phyloP scores from a whole-genome alignment of 1,140 invertebrate species.

The Megalopta genalis region DNA sequence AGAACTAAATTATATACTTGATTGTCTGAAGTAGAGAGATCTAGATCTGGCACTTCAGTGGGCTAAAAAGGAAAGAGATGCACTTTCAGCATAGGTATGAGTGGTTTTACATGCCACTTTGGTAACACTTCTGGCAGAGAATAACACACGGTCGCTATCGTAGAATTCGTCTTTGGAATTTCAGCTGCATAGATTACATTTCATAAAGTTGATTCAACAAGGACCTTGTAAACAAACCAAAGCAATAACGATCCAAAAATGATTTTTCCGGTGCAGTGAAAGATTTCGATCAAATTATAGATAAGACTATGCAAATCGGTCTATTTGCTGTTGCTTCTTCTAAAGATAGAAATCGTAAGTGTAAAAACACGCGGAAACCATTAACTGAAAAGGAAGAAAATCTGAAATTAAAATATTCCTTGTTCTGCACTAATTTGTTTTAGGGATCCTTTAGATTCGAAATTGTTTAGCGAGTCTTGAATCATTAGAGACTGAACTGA shows the following conservation, averaged over 20 bases:
- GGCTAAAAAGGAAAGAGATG: conserved; percentile 84
- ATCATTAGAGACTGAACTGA: conserved; percentile 83
- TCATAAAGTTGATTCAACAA: conserved; percentile 86
- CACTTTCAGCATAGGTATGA: conserved; percentile 81
- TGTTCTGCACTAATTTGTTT: conserved; percentile 62
- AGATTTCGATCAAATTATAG: conserved; percentile 84
- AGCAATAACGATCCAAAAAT: conserved; percentile 83
- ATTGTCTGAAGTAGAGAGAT: conserved; percentile 88
- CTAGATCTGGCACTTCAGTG: conserved; percentile 91
- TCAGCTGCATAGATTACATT: conserved; percentile 89
- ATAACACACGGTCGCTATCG: not conserved
- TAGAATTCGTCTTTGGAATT: conserved; percentile 92
- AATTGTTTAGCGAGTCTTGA: conserved; percentile 84
- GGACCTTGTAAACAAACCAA: conserved; percentile 85
- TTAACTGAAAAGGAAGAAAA: not conserved
- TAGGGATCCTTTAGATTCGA: conserved; percentile 82
- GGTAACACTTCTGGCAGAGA: not conserved
- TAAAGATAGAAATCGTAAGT: conserved; percentile 81
- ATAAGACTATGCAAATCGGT: conserved; percentile 84
- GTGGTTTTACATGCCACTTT: not conserved
- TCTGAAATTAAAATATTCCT: not conserved
- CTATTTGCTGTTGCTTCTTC: conserved; percentile 86
- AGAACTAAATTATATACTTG: conserved; percentile 91
- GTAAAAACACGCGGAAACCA: conserved; percentile 1
- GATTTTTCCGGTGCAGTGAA: conserved; percentile 78